Percentiles rank a stretch among this genome's conserved stretches.
phyloP scores from a whole-genome alignment of 30 jellyfish, hydroid and myxozoan genomes.

The Pseudorhiza aurosa region DNA sequence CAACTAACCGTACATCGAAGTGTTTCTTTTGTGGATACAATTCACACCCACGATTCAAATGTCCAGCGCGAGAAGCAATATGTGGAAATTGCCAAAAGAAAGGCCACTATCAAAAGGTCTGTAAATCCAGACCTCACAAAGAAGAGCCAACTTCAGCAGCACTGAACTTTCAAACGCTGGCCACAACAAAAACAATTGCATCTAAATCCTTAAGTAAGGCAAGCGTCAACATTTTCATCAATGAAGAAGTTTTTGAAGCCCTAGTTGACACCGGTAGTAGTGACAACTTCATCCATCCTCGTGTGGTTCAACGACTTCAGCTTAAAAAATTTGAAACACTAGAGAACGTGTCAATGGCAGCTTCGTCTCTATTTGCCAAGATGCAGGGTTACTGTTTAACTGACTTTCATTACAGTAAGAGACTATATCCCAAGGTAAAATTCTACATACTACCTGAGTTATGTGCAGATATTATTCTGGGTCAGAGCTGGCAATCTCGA shows the following conservation, averaged over 20 bases:
- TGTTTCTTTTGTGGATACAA: slow-evolving; percentile 47
- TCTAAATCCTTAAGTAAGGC: background rate
- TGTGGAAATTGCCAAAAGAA: slow-evolving; percentile 63
- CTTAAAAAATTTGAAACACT: background rate
- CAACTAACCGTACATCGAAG: slow-evolving; percentile 9
- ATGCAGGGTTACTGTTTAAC: slow-evolving; percentile 14
- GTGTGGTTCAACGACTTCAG: background rate
- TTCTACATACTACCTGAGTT: slow-evolving; percentile 5
- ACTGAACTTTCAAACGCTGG: slow-evolving; percentile 13
- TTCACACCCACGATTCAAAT: slow-evolving; percentile 29
- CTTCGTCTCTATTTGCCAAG: slow-evolving; percentile 12
- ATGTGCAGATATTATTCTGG: slow-evolving; percentile 45
- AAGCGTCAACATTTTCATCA: slow-evolving; percentile 15
- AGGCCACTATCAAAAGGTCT: slow-evolving; percentile 49
- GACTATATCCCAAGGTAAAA: background rate
- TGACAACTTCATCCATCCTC: slow-evolving; percentile 13
- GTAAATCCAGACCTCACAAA: slow-evolving; percentile 27
- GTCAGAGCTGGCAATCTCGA: slow-evolving; percentile 45
- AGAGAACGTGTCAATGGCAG: slow-evolving; percentile 45
- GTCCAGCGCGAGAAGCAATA: slow-evolving; percentile 69
- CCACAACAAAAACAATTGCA: slow-evolving; percentile 19
- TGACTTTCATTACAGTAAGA: background rate
- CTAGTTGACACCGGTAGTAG: slow-evolving; percentile 54
- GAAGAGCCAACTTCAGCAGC: slow-evolving; percentile 51
- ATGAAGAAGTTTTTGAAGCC: slow-evolving; percentile 26